These are phyloP conservation scores for Catharus fuscescens DNA, from an alignment of 2,113 vertebrate species.

Conservation along the genomic window DNA sequence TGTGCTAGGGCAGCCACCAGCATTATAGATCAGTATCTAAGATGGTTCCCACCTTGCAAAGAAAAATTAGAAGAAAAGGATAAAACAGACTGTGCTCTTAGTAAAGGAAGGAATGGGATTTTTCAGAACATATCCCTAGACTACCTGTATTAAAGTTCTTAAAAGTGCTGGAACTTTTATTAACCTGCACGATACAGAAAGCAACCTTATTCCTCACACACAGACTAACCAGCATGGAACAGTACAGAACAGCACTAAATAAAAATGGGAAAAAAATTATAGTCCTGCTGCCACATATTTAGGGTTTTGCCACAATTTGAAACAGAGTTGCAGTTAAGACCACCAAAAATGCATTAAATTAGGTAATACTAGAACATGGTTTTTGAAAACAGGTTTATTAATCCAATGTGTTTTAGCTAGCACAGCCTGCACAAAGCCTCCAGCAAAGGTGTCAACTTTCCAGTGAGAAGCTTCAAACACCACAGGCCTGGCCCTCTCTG, in stretches of 20 bases:
- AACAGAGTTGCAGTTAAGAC: neutral
- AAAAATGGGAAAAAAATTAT: neutral
- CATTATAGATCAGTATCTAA: neutral
- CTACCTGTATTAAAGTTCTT: neutral
- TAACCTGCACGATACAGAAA: neutral
- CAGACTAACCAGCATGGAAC: neutral
- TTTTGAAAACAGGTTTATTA: neutral
- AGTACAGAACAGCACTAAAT: neutral
- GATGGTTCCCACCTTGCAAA: neutral
- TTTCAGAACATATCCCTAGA: neutral
- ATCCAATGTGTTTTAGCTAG: neutral
- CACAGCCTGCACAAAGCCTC: neutral
- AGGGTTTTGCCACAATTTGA: neutral
- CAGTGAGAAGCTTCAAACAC: neutral
- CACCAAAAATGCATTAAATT: neutral
- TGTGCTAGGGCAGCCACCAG: neutral
- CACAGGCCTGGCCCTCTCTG: neutral
- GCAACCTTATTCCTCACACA: neutral
- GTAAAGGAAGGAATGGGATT: neutral
- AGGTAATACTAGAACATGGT: neutral
- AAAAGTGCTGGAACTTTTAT: neutral
- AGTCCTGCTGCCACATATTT: neutral
- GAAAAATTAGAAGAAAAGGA: neutral
- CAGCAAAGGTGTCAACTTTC: neutral
- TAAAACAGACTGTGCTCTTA: neutral